phyloP scores from a whole-genome alignment of 2,797 vertebrate species.

The Cirrhinus molitorella region DNA sequence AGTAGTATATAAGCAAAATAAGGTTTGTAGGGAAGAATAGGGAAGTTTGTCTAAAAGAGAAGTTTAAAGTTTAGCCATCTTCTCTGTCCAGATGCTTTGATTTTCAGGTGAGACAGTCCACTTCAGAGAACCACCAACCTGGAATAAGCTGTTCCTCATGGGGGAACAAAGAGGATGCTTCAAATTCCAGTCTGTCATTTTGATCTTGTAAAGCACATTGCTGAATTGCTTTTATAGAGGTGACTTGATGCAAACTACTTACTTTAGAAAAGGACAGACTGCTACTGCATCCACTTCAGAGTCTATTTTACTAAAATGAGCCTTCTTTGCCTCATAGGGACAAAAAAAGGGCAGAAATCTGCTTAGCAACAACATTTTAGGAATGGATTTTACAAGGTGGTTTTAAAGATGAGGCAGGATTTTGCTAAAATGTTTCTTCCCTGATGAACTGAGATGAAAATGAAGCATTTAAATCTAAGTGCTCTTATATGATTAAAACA shows the following conservation, averaged over 20 bases:
- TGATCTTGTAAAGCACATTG: conserved; percentile 44
- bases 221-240: conserved; percentile 48
- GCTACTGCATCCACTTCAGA: conserved; percentile 20
- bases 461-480: neutral
- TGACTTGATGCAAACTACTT: conserved; percentile 50
- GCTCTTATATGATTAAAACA: conserved; percentile 14
- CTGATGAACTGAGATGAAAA: neutral
- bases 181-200: conserved; percentile 44
- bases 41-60: conserved; percentile 2
- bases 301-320: conserved; percentile 23
- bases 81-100: conserved; percentile 25
- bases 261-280: conserved; percentile 41
- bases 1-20: neutral
- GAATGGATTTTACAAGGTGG: neutral
- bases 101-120: conserved; percentile 29
- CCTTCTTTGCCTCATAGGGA: conserved; percentile 26
- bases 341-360: conserved; percentile 17
- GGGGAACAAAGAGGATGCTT: conserved; percentile 36
- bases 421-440: neutral
- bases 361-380: conserved; percentile 22
- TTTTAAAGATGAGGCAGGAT: neutral
- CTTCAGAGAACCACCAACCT: conserved; percentile 35
- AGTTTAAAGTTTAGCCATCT: conserved; percentile 18
- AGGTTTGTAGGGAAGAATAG: neutral
- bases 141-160: conserved; percentile 46